These are phyloP conservation scores for Rhynchomys soricoides DNA, from an alignment of 2,113 vertebrate genomes.

Conservation along the genomic window DNA sequence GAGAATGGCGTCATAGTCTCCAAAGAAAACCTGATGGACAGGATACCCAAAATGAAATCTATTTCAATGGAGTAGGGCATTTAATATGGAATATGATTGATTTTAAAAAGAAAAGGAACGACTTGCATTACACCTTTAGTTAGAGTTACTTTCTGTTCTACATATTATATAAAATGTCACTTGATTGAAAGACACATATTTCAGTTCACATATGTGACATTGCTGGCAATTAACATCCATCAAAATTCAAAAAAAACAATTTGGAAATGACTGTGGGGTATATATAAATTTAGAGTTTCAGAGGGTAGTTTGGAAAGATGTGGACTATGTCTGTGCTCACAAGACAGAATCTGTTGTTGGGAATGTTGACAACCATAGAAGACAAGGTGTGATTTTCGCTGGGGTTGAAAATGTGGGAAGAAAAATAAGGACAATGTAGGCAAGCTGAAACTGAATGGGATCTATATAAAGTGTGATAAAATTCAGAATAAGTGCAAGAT, in stretches of 20 bases:
- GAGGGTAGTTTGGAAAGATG: not conserved
- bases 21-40: not conserved
- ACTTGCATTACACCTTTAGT: not conserved
- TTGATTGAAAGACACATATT: constrained; percentile 16
- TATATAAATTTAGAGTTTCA: not conserved
- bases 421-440: not conserved
- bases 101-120: constrained; percentile 25
- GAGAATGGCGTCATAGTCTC: not conserved
- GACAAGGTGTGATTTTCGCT: not conserved
- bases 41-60: constrained; percentile 14
- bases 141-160: not conserved
- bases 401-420: not conserved
- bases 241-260: not conserved
- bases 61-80: not conserved
- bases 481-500: not conserved
- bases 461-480: not conserved
- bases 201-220: not conserved
- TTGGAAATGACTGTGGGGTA: not conserved
- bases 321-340: not conserved
- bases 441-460: not conserved
- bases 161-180: not conserved
- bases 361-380: not conserved
- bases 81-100: not conserved
- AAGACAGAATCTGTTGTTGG: not conserved
- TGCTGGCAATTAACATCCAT: not conserved